Conservation (phyloP, 2,113 vertebrate species). For the Callaeas wilsoni region DNA sequence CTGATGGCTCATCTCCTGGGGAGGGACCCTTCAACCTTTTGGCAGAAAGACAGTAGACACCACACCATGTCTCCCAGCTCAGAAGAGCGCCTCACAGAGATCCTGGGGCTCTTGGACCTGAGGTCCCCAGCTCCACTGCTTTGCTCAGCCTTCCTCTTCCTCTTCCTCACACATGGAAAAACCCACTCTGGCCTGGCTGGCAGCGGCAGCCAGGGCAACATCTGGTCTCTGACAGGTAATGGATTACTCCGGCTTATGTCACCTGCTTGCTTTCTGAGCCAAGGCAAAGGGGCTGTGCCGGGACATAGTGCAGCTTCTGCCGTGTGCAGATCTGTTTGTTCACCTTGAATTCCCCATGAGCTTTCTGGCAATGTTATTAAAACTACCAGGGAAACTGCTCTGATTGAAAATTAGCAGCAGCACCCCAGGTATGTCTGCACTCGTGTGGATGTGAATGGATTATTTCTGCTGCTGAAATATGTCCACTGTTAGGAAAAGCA, state of each 20-base stretch:
- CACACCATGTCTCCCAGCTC: rapidly evolving
- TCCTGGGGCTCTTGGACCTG: background rate
- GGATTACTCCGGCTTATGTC: background rate
- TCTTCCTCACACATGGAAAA: background rate
- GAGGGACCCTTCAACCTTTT: background rate
- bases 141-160: background rate
- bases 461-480: background rate
- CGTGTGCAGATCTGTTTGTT: background rate
- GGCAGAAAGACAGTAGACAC: background rate
- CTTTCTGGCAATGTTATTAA: background rate
- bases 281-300: background rate
- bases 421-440: background rate
- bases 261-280: background rate
- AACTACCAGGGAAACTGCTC: constrained; percentile 1
- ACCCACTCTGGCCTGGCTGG: background rate
- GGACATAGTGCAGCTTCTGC: background rate
- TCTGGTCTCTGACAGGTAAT: background rate
- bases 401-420: constrained; percentile 24
- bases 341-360: background rate
- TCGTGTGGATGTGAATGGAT: background rate
- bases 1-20: background rate
- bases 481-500: background rate
- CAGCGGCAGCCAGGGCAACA: background rate
- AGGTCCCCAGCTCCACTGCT: background rate
- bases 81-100: background rate